A percentile compares a stretch with the other conserved stretches of the same genome.
Conservation (phyloP, 2,888 invertebrate species). For the Diabrotica balteata region DNA sequence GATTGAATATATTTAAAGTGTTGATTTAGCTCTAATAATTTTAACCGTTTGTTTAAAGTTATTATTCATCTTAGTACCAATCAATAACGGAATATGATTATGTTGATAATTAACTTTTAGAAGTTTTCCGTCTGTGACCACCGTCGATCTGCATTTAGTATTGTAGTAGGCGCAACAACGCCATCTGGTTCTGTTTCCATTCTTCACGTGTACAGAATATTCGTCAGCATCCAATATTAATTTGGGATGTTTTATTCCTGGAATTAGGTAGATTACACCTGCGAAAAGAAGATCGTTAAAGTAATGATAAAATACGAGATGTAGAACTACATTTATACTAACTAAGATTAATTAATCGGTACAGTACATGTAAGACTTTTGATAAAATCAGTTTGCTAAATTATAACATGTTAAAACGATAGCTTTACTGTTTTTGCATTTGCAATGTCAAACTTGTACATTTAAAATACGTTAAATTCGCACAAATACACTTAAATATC, state of each 20-base stretch:
- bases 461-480: too few species aligned
- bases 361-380: too few species aligned
- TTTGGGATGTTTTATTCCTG: slow-evolving; percentile 42
- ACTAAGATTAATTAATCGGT: too few species aligned
- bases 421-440: too few species aligned
- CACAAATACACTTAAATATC: too few species aligned
- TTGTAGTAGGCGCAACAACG: slow-evolving; percentile 44
- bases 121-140: slow-evolving; percentile 42
- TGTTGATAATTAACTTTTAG: slow-evolving; percentile 42
- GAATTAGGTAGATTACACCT: slow-evolving; percentile 39
- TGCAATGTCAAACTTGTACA: too few species aligned
- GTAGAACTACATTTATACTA: neutral
- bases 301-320: slow-evolving; percentile 1
- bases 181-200: slow-evolving; percentile 44
- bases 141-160: slow-evolving; percentile 43
- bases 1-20: slow-evolving; percentile 20
- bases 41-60: slow-evolving; percentile 19
- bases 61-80: slow-evolving; percentile 16
- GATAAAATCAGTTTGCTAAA: too few species aligned
- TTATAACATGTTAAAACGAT: too few species aligned
- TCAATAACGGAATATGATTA: slow-evolving; percentile 38
- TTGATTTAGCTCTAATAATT: slow-evolving; percentile 32
- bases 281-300: slow-evolving; percentile 24
- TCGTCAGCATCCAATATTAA: slow-evolving; percentile 44
- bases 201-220: slow-evolving; percentile 43